Evolutionary conservation across 2,113 vertebrate genomes (phyloP).

Genomic region (Leucoraja erinaceus): DNA sequence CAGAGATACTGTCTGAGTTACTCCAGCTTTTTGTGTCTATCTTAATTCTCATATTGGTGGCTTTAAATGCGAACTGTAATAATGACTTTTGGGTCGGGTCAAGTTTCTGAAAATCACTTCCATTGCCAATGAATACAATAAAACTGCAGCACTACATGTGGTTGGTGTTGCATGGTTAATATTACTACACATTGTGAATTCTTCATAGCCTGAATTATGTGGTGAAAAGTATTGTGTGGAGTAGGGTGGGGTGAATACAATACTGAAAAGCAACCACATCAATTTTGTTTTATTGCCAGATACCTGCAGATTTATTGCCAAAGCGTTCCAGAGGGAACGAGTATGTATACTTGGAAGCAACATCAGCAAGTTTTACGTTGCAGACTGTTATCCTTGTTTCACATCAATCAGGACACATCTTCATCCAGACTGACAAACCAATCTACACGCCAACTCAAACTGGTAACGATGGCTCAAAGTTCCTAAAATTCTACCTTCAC

Average conservation of each 20-base stretch:
- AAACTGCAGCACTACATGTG: no score
- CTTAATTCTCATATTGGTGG: no score
- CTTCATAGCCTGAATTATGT: neutral
- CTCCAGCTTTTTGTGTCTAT: no score
- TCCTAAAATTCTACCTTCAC: neutral
- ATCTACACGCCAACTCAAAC: conserved; percentile 53
- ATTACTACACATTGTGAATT: neutral
- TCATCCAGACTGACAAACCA: conserved; percentile 62
- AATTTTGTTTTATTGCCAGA: neutral
- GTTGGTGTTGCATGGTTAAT: no score
- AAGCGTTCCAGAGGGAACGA: neutral
- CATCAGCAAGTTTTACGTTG: neutral
- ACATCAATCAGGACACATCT: conserved; percentile 55
- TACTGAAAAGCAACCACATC: neutral
- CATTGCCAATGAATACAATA: no score
- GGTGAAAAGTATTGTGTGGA: neutral
- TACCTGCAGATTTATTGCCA: neutral
- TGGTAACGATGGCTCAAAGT: neutral
- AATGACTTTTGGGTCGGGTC: no score
- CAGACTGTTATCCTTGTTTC: conserved; percentile 54
- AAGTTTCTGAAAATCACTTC: no score
- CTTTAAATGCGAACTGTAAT: no score
- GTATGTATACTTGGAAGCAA: conserved; percentile 46
- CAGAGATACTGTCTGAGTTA: no score
- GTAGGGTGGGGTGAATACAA: neutral